phyloP scores from a whole-genome alignment of 2,797 vertebrate genomes.

The Malurus leucopterus region DNA sequence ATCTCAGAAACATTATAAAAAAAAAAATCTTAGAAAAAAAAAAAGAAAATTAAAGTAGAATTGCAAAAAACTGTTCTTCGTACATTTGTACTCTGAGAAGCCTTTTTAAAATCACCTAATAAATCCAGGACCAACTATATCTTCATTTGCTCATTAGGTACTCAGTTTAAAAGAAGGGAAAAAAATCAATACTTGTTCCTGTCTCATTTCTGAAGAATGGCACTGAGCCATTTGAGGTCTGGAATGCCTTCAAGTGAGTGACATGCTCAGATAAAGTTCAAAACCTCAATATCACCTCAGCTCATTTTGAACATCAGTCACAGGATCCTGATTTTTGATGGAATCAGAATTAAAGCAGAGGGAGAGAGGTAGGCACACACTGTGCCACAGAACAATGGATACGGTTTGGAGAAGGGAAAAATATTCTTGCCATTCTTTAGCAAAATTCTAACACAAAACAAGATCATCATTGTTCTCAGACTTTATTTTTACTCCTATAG shows the following conservation, averaged over 20 bases:
- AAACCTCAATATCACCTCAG: constrained; percentile 63
- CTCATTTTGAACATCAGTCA: constrained; percentile 61
- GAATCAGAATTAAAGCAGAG: constrained; percentile 40
- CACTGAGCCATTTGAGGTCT: constrained; percentile 56
- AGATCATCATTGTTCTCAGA: not conserved
- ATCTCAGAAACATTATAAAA: not conserved
- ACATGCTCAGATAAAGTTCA: constrained; percentile 60
- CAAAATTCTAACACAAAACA: not conserved
- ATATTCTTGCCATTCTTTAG: not conserved
- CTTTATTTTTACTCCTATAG: not conserved
- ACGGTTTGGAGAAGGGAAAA: not conserved
- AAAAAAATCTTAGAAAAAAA: not conserved
- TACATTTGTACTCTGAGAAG: not conserved
- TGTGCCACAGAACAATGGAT: not conserved
- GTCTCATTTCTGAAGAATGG: constrained; percentile 54
- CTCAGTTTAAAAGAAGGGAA: constrained; percentile 31
- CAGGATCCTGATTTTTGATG: constrained; percentile 55
- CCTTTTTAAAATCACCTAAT: constrained; percentile 2
- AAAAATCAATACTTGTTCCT: constrained; percentile 58
- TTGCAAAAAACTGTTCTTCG: not conserved
- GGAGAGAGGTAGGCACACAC: not conserved
- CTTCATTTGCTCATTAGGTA: constrained; percentile 58
- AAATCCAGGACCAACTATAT: constrained; percentile 32
- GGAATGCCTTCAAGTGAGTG: constrained; percentile 57
- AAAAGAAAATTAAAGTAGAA: not conserved